Evolutionary conservation across 2,888 invertebrate species (phyloP), one percentile per base, ranked within the genome.

Genomic region (Mechanitis messenoides): DNA sequence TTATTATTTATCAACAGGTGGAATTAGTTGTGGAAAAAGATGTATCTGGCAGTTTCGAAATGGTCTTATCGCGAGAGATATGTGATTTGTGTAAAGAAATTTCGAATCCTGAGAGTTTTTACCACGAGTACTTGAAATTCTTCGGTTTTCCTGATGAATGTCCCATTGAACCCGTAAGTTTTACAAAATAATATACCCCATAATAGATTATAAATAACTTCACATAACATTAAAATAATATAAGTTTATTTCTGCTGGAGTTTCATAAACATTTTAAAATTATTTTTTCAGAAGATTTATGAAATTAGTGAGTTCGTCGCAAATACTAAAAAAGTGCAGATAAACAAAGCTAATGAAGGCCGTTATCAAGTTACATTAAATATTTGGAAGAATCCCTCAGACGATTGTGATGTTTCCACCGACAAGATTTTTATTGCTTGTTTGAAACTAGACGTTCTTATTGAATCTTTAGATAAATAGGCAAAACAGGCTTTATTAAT

Each of bases 151-250:
- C 85, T 1, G 66, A 66, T 0, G 11, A 59, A 0, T 85, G 85
- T 56, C 84, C 85, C 2, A 72, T 84, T 67, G 68, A 66, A 58
- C 68, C 79, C 45, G 85, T 85, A 71, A 75, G 79, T 76, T 45
- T 38, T 1, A 28, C 3, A 5, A 3, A 5, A 11, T 54, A 3
- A 9, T 5, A 0, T 31, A 31, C 5, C 31, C 3, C 7, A 11
- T 9, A 31, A 31, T 3, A 31, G 20, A 5, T 47, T n/a, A n/a
- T 5, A 0, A n/a, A 6, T 47, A 20, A 28, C 5, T 47, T 47
- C 3, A 46, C 12, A 7, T 3, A 47, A 12, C 7, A 47, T 20
- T 47, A 5, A 11, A 28, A 38, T 38, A 38, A 38, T 38, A 38
- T 20, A 20, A 20, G 20, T 20, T 20, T 20, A 20, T 20, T 20